These are phyloP conservation scores for Pristionchus mayeri DNA, from an alignment of 2,888 invertebrate species.

Conservation along the genomic window DNA sequence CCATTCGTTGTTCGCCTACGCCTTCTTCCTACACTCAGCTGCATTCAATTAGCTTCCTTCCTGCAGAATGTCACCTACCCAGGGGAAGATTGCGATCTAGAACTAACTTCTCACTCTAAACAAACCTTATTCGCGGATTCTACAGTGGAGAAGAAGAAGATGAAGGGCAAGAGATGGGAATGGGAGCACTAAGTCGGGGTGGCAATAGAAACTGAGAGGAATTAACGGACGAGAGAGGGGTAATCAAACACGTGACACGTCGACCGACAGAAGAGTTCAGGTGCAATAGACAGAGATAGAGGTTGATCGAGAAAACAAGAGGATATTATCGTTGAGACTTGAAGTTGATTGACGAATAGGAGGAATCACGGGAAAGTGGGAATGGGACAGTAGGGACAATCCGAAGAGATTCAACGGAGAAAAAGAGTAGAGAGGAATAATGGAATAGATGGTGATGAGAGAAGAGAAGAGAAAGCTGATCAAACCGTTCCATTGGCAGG, in stretches of 20 bases:
- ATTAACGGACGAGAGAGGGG: conserved; percentile 18
- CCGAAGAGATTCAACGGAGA: neutral
- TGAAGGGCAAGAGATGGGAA: neutral
- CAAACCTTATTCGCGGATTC: neutral
- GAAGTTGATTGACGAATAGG: conserved; percentile 17
- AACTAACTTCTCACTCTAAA: too few species aligned
- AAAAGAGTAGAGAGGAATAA: conserved; percentile 14
- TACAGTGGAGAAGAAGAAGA: neutral
- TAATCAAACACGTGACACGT: conserved; percentile 34
- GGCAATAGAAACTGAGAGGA: conserved; percentile 8
- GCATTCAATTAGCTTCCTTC: too few species aligned
- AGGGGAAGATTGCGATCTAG: too few species aligned
- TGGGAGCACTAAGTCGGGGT: neutral
- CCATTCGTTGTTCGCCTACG: too few species aligned
- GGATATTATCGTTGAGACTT: neutral
- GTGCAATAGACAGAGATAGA: neutral
- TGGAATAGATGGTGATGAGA: conserved; percentile 11
- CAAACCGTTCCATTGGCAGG: neutral
- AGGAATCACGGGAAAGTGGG: neutral
- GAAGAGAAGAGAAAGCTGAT: conserved; percentile 4
- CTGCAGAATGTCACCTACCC: too few species aligned
- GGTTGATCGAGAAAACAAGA: too few species aligned
- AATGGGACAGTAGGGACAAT: neutral
- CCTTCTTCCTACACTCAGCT: too few species aligned
- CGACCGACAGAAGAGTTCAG: neutral